A percentile compares a stretch with the other conserved stretches of the same genome.
Evolutionary conservation across 2,113 vertebrate genomes (phyloP).

Genomic region (Indicator indicator): DNA sequence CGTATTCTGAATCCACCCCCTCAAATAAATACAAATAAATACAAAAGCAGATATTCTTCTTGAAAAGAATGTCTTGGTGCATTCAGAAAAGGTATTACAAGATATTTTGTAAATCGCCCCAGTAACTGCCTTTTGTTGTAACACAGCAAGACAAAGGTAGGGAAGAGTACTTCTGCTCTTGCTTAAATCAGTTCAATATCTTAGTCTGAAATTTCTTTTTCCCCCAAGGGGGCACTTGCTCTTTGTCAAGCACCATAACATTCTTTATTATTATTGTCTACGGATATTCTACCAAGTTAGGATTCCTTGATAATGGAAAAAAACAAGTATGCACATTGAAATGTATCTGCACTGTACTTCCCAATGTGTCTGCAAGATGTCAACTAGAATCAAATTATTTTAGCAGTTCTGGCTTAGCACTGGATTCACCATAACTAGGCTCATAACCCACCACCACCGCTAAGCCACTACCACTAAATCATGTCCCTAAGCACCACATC

Average conservation of each 20-base stretch:
- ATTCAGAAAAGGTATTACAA: not conserved
- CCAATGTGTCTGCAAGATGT: not conserved
- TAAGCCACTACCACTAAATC: too few relatives aligned
- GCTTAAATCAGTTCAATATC: not conserved
- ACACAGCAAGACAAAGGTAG: not conserved
- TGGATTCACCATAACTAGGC: not conserved
- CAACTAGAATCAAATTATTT: not conserved
- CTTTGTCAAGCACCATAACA: not conserved
- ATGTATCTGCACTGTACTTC: too few relatives aligned
- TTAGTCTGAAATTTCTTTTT: not conserved
- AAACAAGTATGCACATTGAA: not conserved
- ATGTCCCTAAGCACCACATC: too few relatives aligned
- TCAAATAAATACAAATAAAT: not conserved
- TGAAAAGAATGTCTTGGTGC: not conserved
- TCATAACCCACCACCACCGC: not conserved
- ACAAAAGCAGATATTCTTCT: not conserved
- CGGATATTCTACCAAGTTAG: not conserved
- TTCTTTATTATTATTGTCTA: not conserved
- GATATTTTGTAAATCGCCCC: not conserved
- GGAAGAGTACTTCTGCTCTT: not conserved
- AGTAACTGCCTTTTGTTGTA: not conserved
- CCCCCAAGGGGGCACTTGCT: accelerated
- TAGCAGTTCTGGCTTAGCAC: not conserved
- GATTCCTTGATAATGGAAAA: not conserved
- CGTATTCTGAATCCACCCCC: not conserved